Percentiles rank a stretch among this genome's conserved stretches.
Conservation (phyloP, 2,797 vertebrate genomes). For the Arvicola amphibius region DNA sequence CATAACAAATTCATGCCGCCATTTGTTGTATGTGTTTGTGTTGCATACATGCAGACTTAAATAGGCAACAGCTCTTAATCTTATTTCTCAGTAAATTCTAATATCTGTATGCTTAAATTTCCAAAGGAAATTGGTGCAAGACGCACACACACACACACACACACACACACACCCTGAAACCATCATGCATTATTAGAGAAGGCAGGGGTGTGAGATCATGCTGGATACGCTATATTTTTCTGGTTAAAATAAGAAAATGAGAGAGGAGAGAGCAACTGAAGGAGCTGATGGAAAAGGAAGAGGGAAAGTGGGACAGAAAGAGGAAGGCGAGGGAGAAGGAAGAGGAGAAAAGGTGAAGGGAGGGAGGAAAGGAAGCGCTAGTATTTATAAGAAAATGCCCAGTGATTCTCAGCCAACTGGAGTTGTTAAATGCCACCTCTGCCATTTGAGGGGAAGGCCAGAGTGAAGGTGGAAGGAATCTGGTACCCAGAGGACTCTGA, state of each 20-base stretch:
- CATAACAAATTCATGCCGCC: neutral
- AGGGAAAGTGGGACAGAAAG: neutral
- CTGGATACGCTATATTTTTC: neutral
- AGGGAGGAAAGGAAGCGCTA: neutral
- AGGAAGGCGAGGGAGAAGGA: neutral
- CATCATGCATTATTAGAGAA: neutral
- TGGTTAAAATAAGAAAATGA: neutral
- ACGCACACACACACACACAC: neutral
- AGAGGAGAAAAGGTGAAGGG: neutral
- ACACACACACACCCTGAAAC: neutral
- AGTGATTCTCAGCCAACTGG: neutral
- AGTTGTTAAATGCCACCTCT: neutral
- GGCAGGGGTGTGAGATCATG: neutral
- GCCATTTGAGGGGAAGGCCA: neutral
- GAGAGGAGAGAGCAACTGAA: neutral
- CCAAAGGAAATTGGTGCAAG: slow-evolving; percentile 15
- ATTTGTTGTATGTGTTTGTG: neutral
- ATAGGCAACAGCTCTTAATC: neutral
- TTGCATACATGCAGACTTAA: neutral
- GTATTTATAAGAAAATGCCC: slow-evolving; percentile 8
- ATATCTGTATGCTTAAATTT: slow-evolving; percentile 18
- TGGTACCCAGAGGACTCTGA: neutral
- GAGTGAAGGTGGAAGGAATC: neutral
- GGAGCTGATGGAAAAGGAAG: neutral
- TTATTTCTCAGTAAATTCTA: neutral